Evolutionary conservation across 2,797 vertebrate species (phyloP).

Genomic region (Acanthornis magna): DNA sequence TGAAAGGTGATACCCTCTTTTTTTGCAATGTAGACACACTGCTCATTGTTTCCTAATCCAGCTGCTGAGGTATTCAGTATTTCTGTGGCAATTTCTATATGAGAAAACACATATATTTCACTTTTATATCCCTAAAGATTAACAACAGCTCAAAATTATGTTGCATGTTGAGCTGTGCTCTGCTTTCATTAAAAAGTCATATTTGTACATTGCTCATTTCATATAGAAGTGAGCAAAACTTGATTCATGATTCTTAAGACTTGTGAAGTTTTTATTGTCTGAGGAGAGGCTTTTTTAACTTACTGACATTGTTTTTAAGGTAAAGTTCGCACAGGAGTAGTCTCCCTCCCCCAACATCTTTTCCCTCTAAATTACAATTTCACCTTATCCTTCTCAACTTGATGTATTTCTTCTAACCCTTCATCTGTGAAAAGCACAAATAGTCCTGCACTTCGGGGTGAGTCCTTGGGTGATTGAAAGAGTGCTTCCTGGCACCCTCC

Average conservation of each 20-base stretch:
- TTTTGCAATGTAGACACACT: neutral
- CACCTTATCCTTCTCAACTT: neutral
- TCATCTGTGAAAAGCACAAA: neutral
- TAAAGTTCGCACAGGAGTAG: neutral
- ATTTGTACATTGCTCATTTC: neutral
- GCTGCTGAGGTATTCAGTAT: neutral
- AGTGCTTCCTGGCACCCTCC: neutral
- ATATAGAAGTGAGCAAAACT: neutral
- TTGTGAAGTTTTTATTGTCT: neutral
- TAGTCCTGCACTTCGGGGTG: neutral
- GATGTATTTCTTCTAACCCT: neutral
- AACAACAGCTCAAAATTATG: neutral
- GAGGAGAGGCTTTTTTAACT: neutral
- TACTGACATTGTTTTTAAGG: neutral
- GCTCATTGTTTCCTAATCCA: neutral
- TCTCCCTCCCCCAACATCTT: rapidly evolving
- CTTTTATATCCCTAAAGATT: neutral
- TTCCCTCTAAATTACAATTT: neutral
- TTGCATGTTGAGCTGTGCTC: neutral
- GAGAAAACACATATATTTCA: neutral
- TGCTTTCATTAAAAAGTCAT: neutral
- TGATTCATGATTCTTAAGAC: neutral
- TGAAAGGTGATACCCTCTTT: slow-evolving; percentile 1
- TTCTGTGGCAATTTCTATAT: neutral
- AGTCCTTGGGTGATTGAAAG: neutral